phyloP scores from a whole-genome alignment of 2,113 vertebrate species.

The Centropus unirufus region DNA sequence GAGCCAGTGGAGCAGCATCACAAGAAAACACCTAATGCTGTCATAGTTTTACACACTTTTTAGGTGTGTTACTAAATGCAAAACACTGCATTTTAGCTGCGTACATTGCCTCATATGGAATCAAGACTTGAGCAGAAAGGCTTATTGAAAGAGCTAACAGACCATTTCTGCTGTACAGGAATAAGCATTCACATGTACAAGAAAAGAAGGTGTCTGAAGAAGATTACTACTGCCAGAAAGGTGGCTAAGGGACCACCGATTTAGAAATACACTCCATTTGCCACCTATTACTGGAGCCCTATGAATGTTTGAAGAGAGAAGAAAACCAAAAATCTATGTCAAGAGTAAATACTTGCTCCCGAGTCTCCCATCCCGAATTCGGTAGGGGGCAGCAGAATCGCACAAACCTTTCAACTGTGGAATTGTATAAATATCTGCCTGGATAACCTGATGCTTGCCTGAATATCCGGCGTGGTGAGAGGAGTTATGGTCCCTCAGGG shows the following conservation, averaged over 20 bases:
- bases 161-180: background rate
- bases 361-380: background rate
- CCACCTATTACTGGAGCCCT: background rate
- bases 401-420: accelerated
- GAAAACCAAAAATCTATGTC: accelerated
- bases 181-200: background rate
- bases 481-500: background rate
- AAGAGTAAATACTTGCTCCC: background rate
- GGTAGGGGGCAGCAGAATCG: conserved; percentile 25
- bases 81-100: background rate
- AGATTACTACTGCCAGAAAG: background rate
- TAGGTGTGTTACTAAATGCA: background rate
- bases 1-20: background rate
- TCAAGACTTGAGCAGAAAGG: background rate
- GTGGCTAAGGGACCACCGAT: background rate
- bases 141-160: background rate
- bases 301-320: background rate
- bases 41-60: background rate
- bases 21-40: background rate
- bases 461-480: accelerated
- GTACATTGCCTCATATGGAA: background rate
- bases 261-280: background rate
- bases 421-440: accelerated
- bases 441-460: background rate
- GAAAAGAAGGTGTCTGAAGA: background rate